Conservation (phyloP, 2,888 invertebrate genomes). For the Cyclophora punctaria region DNA sequence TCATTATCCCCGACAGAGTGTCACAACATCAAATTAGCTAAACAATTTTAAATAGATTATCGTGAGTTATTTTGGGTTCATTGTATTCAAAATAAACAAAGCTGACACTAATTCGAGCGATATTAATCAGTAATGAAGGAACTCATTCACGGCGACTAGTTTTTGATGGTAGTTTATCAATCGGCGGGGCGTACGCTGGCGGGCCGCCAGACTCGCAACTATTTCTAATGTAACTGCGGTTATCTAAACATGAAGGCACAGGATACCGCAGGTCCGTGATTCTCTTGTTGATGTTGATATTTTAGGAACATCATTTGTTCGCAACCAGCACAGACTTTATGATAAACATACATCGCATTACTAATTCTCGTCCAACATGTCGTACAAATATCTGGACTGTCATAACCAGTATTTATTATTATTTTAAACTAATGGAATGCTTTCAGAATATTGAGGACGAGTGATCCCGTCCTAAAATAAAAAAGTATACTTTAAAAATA, state of each 20-base stretch:
- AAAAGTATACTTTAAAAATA: constrained; percentile 33
- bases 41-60: too few relatives aligned
- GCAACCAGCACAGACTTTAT: constrained; percentile 3
- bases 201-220: constrained; percentile 26
- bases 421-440: constrained; percentile 8
- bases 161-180: constrained; percentile 27
- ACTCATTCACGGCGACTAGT: constrained; percentile 29
- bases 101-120: too few relatives aligned
- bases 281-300: constrained; percentile 20
- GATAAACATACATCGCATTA: too few relatives aligned
- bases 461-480: constrained; percentile 11
- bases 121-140: constrained; percentile 6
- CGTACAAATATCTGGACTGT: constrained; percentile 6
- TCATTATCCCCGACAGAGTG: too few relatives aligned
- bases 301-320: constrained; percentile 10
- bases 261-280: constrained; percentile 10
- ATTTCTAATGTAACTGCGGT: constrained; percentile 24
- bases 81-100: too few relatives aligned
- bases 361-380: neutral
- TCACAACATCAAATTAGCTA: too few relatives aligned
- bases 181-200: constrained; percentile 28
- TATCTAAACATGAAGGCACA: constrained; percentile 12
- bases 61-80: too few relatives aligned
- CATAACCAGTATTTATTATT: constrained; percentile 4
- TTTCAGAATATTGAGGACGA: constrained; percentile 4